A percentile compares a stretch with the other conserved stretches of the same genome.
Conservation (phyloP, 2,113 vertebrate genomes). For the Struthio camelus region DNA sequence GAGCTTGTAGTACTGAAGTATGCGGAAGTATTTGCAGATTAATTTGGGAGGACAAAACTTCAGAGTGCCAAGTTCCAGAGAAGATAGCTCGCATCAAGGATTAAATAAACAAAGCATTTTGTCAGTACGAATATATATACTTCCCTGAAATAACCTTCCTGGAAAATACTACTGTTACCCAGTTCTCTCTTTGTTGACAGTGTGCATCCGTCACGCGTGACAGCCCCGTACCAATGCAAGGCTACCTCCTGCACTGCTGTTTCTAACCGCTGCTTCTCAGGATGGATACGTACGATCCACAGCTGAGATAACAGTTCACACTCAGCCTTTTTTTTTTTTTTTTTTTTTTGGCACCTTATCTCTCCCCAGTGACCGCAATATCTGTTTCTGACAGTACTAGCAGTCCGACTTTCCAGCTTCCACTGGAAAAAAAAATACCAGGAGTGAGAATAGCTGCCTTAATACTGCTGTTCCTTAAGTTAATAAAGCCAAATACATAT, state of each 20-base stretch:
- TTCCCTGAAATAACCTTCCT: background rate
- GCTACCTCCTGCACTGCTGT: background rate
- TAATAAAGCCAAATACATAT: conserved; percentile 22
- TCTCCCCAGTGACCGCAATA: background rate
- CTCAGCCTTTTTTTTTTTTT: background rate
- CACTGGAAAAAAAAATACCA: background rate
- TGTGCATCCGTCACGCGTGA: rapidly evolving
- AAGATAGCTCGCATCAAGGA: background rate
- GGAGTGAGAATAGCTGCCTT: background rate
- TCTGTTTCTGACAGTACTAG: background rate
- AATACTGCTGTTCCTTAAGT: background rate
- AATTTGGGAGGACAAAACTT: background rate
- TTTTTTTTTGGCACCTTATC: background rate
- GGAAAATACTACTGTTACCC: background rate
- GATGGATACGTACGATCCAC: background rate
- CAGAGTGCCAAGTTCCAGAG: background rate
- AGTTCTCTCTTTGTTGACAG: background rate
- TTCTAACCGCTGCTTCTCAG: background rate
- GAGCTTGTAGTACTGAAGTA: too few species aligned
- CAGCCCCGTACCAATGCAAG: rapidly evolving
- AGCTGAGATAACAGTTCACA: background rate
- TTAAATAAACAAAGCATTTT: background rate
- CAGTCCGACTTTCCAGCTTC: background rate
- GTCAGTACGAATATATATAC: background rate
- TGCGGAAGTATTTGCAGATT: background rate